A percentile compares a stretch with the other conserved stretches of the same genome.
Evolutionary conservation across 2,888 invertebrate species (phyloP).

Genomic region (Syritta pipiens): DNA sequence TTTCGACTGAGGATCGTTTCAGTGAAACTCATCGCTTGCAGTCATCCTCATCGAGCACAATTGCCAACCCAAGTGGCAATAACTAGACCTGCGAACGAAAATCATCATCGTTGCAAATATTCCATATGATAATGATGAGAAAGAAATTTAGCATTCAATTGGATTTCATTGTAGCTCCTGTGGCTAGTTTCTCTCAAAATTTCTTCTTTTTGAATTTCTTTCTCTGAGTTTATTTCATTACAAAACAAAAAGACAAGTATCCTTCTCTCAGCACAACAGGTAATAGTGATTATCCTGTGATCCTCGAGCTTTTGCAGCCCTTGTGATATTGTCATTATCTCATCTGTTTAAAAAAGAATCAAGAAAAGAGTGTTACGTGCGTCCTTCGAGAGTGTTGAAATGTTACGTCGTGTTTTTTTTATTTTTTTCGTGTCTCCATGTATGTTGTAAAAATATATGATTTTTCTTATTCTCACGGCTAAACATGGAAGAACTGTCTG

Average conservation of each 20-base stretch:
- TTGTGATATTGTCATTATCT: conserved; percentile 42
- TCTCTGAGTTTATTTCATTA: conserved; percentile 42
- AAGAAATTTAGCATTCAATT: conserved; percentile 43
- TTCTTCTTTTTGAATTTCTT: conserved; percentile 43
- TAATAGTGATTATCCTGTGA: conserved; percentile 51
- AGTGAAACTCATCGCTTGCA: conserved; percentile 61
- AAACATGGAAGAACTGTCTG: no score
- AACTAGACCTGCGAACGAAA: conserved; percentile 12
- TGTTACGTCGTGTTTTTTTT: conserved; percentile 5
- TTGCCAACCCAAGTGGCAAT: conserved; percentile 40
- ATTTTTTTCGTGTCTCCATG: background rate
- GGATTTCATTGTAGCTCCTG: no score
- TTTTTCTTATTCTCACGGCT: no score
- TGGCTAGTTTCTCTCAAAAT: background rate
- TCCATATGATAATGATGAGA: conserved; percentile 46
- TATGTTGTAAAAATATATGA: background rate
- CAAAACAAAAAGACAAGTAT: conserved; percentile 19
- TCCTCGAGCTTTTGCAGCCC: conserved; percentile 46
- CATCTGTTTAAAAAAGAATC: conserved; percentile 20
- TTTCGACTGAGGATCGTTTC: conserved; percentile 64
- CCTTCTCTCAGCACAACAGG: conserved; percentile 32
- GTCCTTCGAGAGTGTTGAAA: conserved; percentile 42
- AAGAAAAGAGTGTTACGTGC: conserved; percentile 18
- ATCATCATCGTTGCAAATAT: conserved; percentile 40
- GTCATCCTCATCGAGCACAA: conserved; percentile 52